Evolutionary conservation across 2,113 vertebrate genomes (phyloP).

Genomic region (Anguilla japonica): DNA sequence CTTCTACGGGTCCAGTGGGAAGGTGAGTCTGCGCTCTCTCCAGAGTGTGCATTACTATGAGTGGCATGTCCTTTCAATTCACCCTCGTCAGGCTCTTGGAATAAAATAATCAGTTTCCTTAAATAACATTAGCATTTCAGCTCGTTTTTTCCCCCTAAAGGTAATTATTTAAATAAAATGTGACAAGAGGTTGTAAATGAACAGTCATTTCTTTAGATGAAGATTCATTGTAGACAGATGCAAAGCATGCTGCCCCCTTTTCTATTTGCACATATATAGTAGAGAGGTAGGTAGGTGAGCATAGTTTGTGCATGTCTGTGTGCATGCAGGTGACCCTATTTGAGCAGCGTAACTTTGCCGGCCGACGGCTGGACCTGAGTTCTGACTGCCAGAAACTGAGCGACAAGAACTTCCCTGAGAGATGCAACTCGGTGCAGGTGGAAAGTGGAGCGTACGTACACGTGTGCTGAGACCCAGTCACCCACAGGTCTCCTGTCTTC

Average conservation of each 20-base stretch:
- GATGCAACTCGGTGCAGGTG: slow-evolving; percentile 77
- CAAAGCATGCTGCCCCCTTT: neutral
- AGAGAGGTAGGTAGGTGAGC: neutral
- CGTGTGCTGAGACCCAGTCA: neutral
- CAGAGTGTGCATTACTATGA: neutral
- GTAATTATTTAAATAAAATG: neutral
- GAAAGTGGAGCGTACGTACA: slow-evolving; percentile 72
- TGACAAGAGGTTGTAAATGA: neutral
- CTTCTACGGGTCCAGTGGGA: slow-evolving; percentile 77
- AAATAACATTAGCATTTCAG: neutral
- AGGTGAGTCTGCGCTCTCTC: slow-evolving; percentile 58
- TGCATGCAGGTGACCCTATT: slow-evolving; percentile 72
- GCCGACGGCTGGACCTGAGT: slow-evolving; percentile 69
- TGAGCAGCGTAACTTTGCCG: slow-evolving; percentile 75
- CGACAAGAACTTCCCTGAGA: slow-evolving; percentile 74
- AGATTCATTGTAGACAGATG: neutral
- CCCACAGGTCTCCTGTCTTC: neutral
- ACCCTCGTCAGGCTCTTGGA: neutral
- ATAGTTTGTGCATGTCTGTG: neutral
- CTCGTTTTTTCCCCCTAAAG: neutral
- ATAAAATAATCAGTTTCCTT: neutral
- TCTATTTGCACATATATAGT: neutral
- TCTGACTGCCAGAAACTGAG: slow-evolving; percentile 67
- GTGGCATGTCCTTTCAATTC: neutral
- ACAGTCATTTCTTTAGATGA: neutral